Evolutionary conservation across 2,113 vertebrate species (phyloP), one percentile per base, ranked within the genome.

Genomic region (Corynorhinus townsendii): DNA sequence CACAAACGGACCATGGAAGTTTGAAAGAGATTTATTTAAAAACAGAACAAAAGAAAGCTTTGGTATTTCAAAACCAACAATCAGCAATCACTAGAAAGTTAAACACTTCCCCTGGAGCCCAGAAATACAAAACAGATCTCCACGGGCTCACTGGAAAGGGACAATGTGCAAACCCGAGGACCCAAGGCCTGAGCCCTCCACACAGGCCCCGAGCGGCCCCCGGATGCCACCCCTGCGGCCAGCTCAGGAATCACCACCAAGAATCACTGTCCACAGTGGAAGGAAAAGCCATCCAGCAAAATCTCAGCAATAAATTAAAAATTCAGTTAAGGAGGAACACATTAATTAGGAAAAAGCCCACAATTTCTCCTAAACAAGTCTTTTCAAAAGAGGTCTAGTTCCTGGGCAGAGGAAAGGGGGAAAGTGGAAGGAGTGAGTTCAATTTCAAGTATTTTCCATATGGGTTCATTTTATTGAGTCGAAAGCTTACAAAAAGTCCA

Each of bases 1-100:
- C 94, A 83, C 79, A 94, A 45, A 71, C 69, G 0, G 59, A 45
- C 76, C 45, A 24, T 15, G 75, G 79, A 96, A 93, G 73, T 96
- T 97, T 97, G 93, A 98, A 98, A 98, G 91, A 11, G 90, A 89
- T 98, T 98, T 98, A 98, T 98, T 98, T 97, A 97, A 97, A 98
- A 98, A 98, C 95, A 97, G 97, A 97, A 96, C 94, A 96, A 84
- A 94, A 95, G 87, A 97, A 98, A 97, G 96, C 98, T 98, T 98
- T 98, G 98, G 98, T 98, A 98, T 98, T 97, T 98, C 93, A 98
- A 98, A 98, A 98, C 96, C 97, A 98, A 97, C 43, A 86, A 97
- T 94, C 89, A 97, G 96, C 95, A 90, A 97, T 96, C 97, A 95
- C 96, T 97, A 97, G 84, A 97, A 98, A 98, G 97, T 96, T 89